A percentile compares a stretch with the other conserved stretches of the same genome.
Evolutionary conservation across 2,113 vertebrate genomes (phyloP).

Genomic region (Amphiprion percula): DNA sequence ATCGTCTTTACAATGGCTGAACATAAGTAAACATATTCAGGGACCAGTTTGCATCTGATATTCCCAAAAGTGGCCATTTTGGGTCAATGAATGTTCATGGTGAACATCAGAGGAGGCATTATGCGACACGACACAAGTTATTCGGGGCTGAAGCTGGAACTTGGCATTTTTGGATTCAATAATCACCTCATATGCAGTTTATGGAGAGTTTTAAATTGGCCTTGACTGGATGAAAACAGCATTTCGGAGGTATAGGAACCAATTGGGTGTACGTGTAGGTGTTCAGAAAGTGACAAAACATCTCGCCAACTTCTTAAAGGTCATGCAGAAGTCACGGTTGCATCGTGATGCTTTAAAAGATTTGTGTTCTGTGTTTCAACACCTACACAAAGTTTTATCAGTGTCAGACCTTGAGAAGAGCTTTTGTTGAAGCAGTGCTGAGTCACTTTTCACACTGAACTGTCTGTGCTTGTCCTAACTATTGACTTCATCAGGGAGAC

Average conservation of each 20-base stretch:
- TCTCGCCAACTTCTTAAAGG: constrained; percentile 20
- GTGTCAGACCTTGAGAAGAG: constrained; percentile 42
- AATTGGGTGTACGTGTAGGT: not conserved
- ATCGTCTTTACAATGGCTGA: too few species aligned
- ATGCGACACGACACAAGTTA: too few species aligned
- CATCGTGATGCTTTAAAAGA: constrained; percentile 26
- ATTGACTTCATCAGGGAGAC: constrained; percentile 28
- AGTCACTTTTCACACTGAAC: constrained; percentile 62
- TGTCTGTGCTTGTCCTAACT: constrained; percentile 34
- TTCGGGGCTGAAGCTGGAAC: too few species aligned
- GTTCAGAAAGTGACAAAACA: constrained; percentile 27
- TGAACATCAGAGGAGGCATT: too few species aligned
- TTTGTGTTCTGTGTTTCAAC: constrained; percentile 23
- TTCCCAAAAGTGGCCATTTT: too few species aligned
- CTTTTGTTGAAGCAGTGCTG: constrained; percentile 49
- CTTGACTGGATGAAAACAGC: not conserved
- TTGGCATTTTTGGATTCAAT: not conserved
- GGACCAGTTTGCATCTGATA: too few species aligned
- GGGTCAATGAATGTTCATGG: too few species aligned
- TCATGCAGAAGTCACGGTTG: constrained; percentile 2
- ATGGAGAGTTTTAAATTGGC: not conserved
- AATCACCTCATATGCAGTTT: not conserved
- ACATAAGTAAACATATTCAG: too few species aligned
- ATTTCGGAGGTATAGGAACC: constrained; percentile 3
- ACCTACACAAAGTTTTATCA: constrained; percentile 54